Conservation (phyloP, 2,797 vertebrate genomes). For the Rhincodon typus region DNA sequence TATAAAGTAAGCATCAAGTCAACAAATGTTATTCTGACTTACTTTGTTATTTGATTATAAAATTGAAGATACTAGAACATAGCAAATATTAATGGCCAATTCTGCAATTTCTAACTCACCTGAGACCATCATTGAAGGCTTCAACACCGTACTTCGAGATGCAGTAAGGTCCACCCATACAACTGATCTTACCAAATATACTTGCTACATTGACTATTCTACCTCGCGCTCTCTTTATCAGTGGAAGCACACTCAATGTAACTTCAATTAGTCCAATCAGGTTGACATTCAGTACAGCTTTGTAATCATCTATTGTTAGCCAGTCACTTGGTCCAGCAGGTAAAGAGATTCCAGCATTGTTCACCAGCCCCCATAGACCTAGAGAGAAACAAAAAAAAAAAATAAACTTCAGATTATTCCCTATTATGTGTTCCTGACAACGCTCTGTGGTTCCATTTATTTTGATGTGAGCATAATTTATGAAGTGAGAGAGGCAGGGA, state of each 20-base stretch:
- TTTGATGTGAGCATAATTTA: background rate
- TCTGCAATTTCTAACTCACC: conserved; percentile 42
- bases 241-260: conserved; percentile 51
- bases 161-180: conserved; percentile 50
- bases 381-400: conserved; percentile 25
- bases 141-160: conserved; percentile 54
- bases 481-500: background rate
- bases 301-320: conserved; percentile 51
- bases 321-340: conserved; percentile 43
- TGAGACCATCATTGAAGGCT: conserved; percentile 54
- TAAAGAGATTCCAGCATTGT: conserved; percentile 45
- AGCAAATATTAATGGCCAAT: background rate
- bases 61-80: background rate
- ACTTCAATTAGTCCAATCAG: conserved; percentile 51
- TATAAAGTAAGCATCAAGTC: background rate
- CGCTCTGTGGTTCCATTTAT: background rate
- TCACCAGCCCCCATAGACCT: conserved; percentile 59
- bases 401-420: background rate
- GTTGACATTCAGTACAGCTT: conserved; percentile 51
- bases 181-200: conserved; percentile 45
- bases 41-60: background rate
- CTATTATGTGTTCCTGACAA: background rate
- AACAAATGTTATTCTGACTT: background rate
- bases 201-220: conserved; percentile 54
- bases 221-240: conserved; percentile 51